A percentile compares a stretch with the other conserved stretches of the same genome.
phyloP scores from a whole-genome alignment of 64 coral and sea anemone genomes.

The Montipora sp. region DNA sequence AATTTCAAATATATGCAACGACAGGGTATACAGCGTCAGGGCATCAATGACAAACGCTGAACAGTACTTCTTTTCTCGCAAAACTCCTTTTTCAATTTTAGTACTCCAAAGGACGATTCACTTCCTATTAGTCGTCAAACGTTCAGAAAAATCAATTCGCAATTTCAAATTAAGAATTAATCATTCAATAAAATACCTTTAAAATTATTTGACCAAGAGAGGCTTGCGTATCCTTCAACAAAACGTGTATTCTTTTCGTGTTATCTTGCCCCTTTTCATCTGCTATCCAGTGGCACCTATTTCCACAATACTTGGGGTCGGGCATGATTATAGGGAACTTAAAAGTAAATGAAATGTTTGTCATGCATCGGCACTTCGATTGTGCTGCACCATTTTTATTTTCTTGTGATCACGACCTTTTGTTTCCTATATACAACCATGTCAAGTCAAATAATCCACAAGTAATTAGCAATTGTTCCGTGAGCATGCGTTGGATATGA shows the following conservation, averaged over 20 bases:
- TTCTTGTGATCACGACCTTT: too few relatives aligned
- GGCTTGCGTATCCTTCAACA: neutral
- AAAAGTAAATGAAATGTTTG: too few relatives aligned
- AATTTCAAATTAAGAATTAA: constrained; percentile 29
- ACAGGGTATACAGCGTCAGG: constrained; percentile 68
- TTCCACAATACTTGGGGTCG: too few relatives aligned
- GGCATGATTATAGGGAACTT: too few relatives aligned
- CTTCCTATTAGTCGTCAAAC: constrained; percentile 72
- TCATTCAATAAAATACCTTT: constrained; percentile 22
- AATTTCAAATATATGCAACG: constrained; percentile 74
- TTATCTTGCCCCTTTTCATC: too few relatives aligned
- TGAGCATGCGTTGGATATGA: too few relatives aligned
- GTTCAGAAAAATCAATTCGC: neutral
- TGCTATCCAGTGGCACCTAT: too few relatives aligned
- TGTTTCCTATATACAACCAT: too few relatives aligned
- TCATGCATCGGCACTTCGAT: too few relatives aligned
- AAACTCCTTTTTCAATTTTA: constrained; percentile 64
- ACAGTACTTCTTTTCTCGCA: constrained; percentile 42
- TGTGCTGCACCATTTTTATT: too few relatives aligned
- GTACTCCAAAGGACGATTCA: constrained; percentile 76
- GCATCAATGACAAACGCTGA: constrained; percentile 50
- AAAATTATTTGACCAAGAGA: neutral
- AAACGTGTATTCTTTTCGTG: neutral
- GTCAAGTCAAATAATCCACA: too few relatives aligned
- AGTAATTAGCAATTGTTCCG: too few relatives aligned